phyloP scores from a whole-genome alignment of 1,140 invertebrate species.

The Drosophila lini region DNA sequence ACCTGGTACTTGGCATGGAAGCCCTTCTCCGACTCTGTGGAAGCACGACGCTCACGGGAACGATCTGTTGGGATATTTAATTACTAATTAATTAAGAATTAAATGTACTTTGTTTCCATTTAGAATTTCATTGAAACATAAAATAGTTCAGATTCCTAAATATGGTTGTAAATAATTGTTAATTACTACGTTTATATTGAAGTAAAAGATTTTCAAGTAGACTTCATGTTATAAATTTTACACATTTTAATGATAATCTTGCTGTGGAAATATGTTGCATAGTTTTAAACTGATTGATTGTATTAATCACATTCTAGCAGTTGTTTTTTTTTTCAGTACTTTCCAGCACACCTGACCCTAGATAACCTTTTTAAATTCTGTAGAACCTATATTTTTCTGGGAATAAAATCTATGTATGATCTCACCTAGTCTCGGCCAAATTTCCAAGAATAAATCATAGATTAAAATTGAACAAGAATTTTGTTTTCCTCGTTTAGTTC shows the following conservation, averaged over 20 bases:
- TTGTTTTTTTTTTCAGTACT: background rate
- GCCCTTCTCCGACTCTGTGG: constrained; percentile 94
- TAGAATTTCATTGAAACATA: no score
- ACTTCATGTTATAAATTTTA: background rate
- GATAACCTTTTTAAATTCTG: background rate
- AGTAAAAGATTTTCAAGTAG: background rate
- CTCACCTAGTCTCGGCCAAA: background rate
- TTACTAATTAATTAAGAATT: background rate
- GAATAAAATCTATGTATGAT: background rate
- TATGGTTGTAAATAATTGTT: no score
- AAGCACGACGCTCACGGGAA: constrained; percentile 86
- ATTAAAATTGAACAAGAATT: background rate
- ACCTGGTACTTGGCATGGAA: constrained; percentile 94
- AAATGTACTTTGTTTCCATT: no score
- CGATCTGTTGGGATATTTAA: constrained; percentile 51
- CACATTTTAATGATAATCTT: background rate
- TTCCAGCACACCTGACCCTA: background rate
- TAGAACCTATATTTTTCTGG: background rate
- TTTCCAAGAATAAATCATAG: background rate
- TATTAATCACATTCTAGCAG: background rate
- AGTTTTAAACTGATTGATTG: background rate
- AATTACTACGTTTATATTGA: background rate
- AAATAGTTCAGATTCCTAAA: no score
- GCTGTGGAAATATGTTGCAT: background rate
- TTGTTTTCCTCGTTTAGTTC: background rate